These are phyloP conservation scores for Papilio aristodemus DNA, from an alignment of 1,140 invertebrate genomes.

Conservation along the genomic window DNA sequence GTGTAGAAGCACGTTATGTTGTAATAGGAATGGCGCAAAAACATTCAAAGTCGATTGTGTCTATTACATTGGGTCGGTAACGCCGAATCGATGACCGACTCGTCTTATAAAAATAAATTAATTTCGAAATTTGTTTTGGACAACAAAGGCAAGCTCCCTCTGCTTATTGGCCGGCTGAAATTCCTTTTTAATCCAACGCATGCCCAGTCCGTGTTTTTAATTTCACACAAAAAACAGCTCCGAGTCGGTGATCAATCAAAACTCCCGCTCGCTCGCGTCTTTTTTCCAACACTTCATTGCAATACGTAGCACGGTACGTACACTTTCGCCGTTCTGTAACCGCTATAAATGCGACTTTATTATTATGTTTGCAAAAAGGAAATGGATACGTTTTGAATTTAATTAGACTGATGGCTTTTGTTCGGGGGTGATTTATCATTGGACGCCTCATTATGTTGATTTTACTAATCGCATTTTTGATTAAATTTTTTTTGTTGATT, in stretches of 20 bases:
- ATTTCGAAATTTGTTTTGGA: constrained; percentile 63
- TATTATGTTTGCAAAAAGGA: constrained; percentile 75
- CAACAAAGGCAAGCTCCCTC: constrained; percentile 59
- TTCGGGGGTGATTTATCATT: constrained; percentile 37
- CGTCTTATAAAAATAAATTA: constrained; percentile 65
- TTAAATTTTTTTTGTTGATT: neutral
- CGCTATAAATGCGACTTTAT: constrained; percentile 75
- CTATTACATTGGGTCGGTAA: constrained; percentile 49
- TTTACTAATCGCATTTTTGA: constrained; percentile 31
- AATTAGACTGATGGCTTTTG: constrained; percentile 72
- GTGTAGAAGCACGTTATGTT: constrained; percentile 16
- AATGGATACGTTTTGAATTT: constrained; percentile 75
- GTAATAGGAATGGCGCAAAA: constrained; percentile 37
- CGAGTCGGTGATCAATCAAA: constrained; percentile 79
- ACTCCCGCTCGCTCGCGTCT: constrained; percentile 67
- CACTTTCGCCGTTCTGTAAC: constrained; percentile 75
- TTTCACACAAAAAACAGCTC: constrained; percentile 76
- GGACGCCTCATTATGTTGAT: constrained; percentile 28
- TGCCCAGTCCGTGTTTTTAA: constrained; percentile 77
- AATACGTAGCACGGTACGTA: constrained; percentile 47
- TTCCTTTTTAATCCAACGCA: constrained; percentile 77
- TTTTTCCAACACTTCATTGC: constrained; percentile 76
- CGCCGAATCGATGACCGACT: constrained; percentile 60
- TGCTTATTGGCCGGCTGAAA: constrained; percentile 67
- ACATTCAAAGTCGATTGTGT: constrained; percentile 39